Conservation (phyloP, 2,797 vertebrate genomes). For the Lepilemur septentrionalis region DNA sequence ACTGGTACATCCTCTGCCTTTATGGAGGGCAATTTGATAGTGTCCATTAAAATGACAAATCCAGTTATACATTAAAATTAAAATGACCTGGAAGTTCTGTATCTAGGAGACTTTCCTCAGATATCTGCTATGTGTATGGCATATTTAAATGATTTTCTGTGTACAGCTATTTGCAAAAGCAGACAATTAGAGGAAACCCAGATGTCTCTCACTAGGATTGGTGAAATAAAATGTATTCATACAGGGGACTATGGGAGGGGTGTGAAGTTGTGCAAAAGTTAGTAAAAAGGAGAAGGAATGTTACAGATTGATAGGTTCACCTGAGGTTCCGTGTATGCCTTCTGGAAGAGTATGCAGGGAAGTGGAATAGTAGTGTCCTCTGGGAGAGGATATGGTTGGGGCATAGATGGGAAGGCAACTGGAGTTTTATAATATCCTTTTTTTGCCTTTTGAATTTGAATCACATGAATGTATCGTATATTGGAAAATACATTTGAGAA, state of each 20-base stretch:
- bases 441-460: slow-evolving; percentile 15
- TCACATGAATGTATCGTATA: background rate
- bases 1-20: background rate
- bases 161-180: background rate
- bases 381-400: background rate
- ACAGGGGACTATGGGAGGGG: background rate
- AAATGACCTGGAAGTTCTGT: background rate
- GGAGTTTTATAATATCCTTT: background rate
- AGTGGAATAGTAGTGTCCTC: background rate
- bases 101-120: background rate
- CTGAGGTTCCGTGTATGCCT: background rate
- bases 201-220: background rate
- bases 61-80: background rate
- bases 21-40: background rate
- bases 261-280: background rate
- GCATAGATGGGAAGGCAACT: background rate
- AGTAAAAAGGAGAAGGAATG: background rate
- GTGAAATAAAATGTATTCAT: background rate
- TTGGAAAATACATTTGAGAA: background rate
- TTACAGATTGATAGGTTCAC: background rate
- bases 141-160: background rate
- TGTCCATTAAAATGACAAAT: background rate
- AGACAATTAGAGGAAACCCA: background rate
- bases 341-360: background rate
- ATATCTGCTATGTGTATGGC: background rate